Evolutionary conservation across 2,113 vertebrate genomes (phyloP), one percentile per base, ranked within the genome.

Genomic region (Sphaerodactylus townsendi): DNA sequence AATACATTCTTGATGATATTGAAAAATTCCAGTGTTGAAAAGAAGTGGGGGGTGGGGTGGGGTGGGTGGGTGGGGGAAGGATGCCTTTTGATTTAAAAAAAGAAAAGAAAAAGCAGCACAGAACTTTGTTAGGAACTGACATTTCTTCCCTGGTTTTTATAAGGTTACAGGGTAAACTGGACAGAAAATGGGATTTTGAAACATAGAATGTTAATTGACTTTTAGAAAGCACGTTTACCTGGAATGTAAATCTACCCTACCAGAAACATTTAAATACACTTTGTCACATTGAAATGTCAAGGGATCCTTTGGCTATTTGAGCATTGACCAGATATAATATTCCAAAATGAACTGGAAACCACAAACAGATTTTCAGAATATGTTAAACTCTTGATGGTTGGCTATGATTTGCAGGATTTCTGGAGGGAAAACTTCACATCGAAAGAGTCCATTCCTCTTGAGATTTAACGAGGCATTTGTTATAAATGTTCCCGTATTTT

Each of bases 341-440:
- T 1, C 59, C 86, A 92, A 92, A 87, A 87, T 30, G 83, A 77
- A 70, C 0, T 50, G 75, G 85, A 93, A 95, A 94, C 85, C 89
- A 74, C 90, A 91, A 95, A 92, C 87, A 93, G 81, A 92, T 94
- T 95, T 93, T 84, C 89, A 87, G 88, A 95, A 92, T 82, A 93
- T 90, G 82, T 85, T 81, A 89, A 94, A 87, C 93, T 95, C 90
- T 0, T n/a, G n/a, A n/a, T n/a, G n/a, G n/a, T n/a, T n/a, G n/a
- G 1, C 75, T 84, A 68, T 93, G 93, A 94, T 87, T 92, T 93
- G 90, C 85, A 85, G 85, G 90, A 82, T 92, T 90, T 77, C 93
- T 89, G 35, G 77, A 82, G 91, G 92, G 83, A 89, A 90, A 84
- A 81, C 87, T 93, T 92, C 87, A 91, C 88, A 87, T 89, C 8